Evolutionary conservation across 64 coral and sea anemone genomes (phyloP).

Genomic region (Montipora cactus): DNA sequence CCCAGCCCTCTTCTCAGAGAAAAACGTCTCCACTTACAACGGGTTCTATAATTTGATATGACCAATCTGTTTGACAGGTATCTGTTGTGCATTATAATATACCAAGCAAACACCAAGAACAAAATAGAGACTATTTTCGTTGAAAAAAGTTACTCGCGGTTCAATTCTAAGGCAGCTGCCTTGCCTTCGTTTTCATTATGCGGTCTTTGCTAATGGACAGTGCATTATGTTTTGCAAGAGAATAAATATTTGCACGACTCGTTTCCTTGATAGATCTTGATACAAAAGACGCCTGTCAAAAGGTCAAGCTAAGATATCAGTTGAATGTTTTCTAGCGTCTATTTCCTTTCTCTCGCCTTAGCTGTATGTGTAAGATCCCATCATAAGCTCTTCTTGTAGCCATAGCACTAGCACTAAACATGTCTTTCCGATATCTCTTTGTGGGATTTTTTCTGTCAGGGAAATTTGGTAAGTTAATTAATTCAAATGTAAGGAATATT

Average conservation of each 20-base stretch:
- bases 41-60: no score
- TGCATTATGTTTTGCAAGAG: neutral
- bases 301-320: neutral
- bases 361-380: neutral
- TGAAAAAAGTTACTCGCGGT: no score
- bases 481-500: neutral
- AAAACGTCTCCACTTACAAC: no score
- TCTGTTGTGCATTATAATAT: no score
- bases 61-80: no score
- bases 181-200: no score
- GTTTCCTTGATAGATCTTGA: neutral
- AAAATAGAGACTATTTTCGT: no score
- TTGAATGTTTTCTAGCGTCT: neutral
- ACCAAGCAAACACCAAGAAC: no score
- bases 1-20: no score
- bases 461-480: neutral
- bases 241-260: neutral
- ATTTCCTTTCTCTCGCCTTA: neutral
- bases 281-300: neutral
- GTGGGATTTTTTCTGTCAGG: neutral
- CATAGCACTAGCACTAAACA: neutral
- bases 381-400: neutral
- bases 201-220: neutral
- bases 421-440: neutral
- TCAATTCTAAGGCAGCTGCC: no score